Evolutionary conservation across 2,888 invertebrate genomes (phyloP).

Genomic region (Drosophila prolongata): DNA sequence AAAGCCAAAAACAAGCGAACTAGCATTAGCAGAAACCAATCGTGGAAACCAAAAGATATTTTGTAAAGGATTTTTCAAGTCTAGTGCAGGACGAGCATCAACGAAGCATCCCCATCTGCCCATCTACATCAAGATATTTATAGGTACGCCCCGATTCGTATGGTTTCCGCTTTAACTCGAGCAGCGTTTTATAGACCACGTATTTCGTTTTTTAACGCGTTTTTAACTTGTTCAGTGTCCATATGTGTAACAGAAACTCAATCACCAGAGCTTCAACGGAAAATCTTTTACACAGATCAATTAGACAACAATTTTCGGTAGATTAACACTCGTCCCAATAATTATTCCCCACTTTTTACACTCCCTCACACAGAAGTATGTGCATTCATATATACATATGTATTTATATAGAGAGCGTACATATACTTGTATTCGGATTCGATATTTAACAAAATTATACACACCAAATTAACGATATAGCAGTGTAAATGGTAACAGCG

Average conservation of each 20-base stretch:
- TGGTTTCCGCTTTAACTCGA: conserved; percentile 12
- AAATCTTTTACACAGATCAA: conserved; percentile 1
- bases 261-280: conserved; percentile 24
- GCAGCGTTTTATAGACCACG: conserved; percentile 1
- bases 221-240: conserved; percentile 5
- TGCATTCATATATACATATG: conserved; percentile 31
- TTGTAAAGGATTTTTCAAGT: conserved; percentile 66
- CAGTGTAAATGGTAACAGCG: conserved; percentile 59
- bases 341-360: conserved; percentile 7
- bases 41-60: conserved; percentile 40
- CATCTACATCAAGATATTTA: conserved; percentile 5
- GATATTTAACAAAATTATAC: conserved; percentile 60
- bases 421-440: conserved; percentile 33
- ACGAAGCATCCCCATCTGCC: conserved; percentile 21
- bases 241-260: not conserved
- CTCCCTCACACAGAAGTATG: conserved; percentile 15
- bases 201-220: conserved; percentile 7
- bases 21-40: conserved; percentile 50
- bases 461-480: conserved; percentile 32
- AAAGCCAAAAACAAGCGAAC: conserved; percentile 20
- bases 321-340: not conserved
- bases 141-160: conserved; percentile 4
- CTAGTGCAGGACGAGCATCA: conserved; percentile 25
- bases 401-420: conserved; percentile 42
- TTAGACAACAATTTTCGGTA: conserved; percentile 5